phyloP scores from a whole-genome alignment of 1,140 invertebrate genomes.

The Aphaenogaster ashmeadi region DNA sequence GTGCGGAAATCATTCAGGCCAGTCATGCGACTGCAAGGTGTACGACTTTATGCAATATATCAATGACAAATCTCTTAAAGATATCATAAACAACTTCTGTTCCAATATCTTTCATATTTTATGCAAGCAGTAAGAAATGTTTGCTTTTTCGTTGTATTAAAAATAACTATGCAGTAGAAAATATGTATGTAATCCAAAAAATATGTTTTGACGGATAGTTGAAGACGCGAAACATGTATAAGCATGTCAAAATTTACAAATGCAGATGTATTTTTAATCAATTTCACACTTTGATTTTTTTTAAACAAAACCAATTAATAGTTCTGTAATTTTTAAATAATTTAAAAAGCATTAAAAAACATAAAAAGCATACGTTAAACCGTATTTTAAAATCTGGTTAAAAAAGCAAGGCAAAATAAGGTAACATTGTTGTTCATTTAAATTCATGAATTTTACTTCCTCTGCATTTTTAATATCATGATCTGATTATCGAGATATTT shows the following conservation, averaged over 20 bases:
- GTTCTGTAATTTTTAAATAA: not conserved
- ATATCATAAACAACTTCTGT: not conserved
- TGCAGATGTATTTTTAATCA: not conserved
- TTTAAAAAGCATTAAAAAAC: not conserved
- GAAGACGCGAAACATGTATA: not conserved
- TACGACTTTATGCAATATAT: not conserved
- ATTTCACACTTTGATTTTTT: not conserved
- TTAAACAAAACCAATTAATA: not conserved
- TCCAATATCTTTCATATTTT: not conserved
- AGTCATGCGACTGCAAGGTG: not conserved
- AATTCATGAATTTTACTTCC: conserved; percentile 21
- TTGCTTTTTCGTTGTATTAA: not conserved
- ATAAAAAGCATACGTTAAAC: not conserved
- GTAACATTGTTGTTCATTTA: not conserved
- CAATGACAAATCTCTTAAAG: not conserved
- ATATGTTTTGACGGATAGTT: not conserved
- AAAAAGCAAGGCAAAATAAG: not conserved
- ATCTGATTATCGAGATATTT: conserved; percentile 18
- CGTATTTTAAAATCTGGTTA: not conserved
- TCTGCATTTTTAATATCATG: not conserved
- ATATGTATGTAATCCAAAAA: not conserved
- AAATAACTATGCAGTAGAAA: conserved; percentile 6
- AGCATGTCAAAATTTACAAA: not conserved
- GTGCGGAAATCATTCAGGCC: conserved; percentile 6
- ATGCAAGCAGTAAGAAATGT: not conserved